Evolutionary conservation across 2,113 vertebrate species (phyloP).

Genomic region (Solenodon paradoxus): DNA sequence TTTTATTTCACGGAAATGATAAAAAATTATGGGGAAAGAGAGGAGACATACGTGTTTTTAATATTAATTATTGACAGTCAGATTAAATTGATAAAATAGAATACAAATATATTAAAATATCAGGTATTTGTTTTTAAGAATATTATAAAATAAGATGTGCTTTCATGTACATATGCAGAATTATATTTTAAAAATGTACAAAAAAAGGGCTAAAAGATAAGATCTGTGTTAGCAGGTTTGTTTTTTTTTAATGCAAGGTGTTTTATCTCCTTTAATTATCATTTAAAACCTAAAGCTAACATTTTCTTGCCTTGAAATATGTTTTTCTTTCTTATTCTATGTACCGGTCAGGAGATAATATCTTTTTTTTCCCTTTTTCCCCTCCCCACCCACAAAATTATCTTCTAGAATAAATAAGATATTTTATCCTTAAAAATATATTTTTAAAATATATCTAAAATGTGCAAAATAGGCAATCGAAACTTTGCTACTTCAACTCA

Average conservation of each 20-base stretch:
- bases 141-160: neutral
- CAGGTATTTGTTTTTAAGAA: neutral
- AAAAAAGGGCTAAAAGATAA: neutral
- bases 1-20: neutral
- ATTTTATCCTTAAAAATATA: neutral
- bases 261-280: neutral
- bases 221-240: neutral
- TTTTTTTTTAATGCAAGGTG: neutral
- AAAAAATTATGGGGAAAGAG: neutral
- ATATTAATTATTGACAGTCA: constrained; percentile 16
- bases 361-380: neutral
- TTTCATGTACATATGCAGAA: neutral
- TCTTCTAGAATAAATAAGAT: neutral
- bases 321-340: neutral
- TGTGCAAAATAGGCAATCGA: neutral
- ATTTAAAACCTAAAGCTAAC: neutral
- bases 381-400: neutral
- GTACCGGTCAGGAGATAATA: neutral
- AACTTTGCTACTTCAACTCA: neutral
- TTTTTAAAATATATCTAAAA: neutral
- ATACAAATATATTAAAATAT: neutral
- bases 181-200: neutral
- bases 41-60: neutral
- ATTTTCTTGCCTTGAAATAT: neutral
- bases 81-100: neutral